Conservation (phyloP, 2,113 vertebrate genomes). For the Ochotona curzoniae region DNA sequence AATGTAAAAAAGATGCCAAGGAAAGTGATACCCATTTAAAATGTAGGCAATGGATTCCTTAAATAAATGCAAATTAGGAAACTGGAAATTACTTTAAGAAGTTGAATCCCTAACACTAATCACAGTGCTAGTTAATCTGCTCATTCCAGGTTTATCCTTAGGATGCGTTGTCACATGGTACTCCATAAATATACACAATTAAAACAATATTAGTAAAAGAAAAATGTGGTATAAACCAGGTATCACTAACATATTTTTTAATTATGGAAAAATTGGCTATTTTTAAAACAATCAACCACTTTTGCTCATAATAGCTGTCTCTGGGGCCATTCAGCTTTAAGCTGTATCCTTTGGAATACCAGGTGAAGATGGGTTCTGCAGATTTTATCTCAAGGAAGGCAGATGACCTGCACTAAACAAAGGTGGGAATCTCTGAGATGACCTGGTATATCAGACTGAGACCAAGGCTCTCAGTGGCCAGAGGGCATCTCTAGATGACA, state of each 20-base stretch:
- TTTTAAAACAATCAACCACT: background rate
- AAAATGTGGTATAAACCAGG: background rate
- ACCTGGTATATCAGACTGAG: too few species aligned
- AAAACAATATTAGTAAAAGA: too few species aligned
- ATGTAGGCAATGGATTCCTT: background rate
- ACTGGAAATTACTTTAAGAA: background rate
- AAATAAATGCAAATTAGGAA: constrained; percentile 19
- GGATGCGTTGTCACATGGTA: too few species aligned
- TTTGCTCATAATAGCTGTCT: background rate
- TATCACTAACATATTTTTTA: background rate
- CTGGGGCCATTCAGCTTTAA: background rate
- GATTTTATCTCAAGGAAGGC: too few species aligned
- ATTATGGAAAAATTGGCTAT: background rate
- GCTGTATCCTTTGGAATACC: background rate
- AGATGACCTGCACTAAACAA: too few species aligned
- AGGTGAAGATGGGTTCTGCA: too few species aligned
- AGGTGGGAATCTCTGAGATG: too few species aligned
- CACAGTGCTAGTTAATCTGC: background rate
- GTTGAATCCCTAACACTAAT: background rate
- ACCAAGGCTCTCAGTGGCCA: too few species aligned
- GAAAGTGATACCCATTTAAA: background rate
- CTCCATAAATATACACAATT: too few species aligned
- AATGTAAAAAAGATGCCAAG: background rate
- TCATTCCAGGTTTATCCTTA: too few species aligned
- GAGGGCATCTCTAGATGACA: too few species aligned